Conservation (phyloP, 1,140 invertebrate species). For the Aphaenogaster rudis region DNA sequence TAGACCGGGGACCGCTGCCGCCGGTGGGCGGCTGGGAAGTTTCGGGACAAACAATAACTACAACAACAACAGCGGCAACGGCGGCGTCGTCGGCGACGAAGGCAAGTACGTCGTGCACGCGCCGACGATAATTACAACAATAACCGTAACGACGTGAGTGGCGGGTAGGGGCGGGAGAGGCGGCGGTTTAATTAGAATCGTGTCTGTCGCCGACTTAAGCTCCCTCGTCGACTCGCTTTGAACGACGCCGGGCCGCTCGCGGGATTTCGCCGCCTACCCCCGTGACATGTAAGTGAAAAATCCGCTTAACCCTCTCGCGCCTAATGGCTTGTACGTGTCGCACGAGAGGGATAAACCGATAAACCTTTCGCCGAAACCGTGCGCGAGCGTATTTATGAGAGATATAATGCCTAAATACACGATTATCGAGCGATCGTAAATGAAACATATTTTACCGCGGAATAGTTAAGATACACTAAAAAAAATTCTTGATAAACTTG, state of each 20-base stretch:
- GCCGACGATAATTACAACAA: slow-evolving; percentile 81
- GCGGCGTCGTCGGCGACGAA: slow-evolving; percentile 30
- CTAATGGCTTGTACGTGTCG: slow-evolving; percentile 57
- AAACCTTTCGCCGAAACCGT: slow-evolving; percentile 18
- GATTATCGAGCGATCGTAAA: neutral
- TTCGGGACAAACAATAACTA: slow-evolving; percentile 74
- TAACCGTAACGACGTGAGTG: slow-evolving; percentile 76
- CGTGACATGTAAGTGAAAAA: slow-evolving; percentile 52
- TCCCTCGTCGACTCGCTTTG: slow-evolving; percentile 46
- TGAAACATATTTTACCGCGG: neutral
- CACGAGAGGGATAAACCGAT: slow-evolving; percentile 31
- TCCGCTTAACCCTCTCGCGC: slow-evolving; percentile 48
- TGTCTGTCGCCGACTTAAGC: slow-evolving; percentile 77
- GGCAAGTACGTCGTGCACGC: slow-evolving; percentile 73
- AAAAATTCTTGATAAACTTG: no score
- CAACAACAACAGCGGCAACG: slow-evolving; percentile 65
- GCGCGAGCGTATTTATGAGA: slow-evolving; percentile 25
- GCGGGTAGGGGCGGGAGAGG: slow-evolving; percentile 24
- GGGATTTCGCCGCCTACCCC: slow-evolving; percentile 35
- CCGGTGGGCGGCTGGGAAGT: slow-evolving; percentile 65
- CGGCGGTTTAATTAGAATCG: slow-evolving; percentile 79
- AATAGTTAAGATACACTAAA: no score
- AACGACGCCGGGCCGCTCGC: slow-evolving; percentile 28
- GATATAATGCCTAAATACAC: slow-evolving; percentile 16
- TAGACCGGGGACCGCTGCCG: slow-evolving; percentile 37